Base-by-base conservation (phyloP, 2,888 invertebrate genomes). In the Gari tellinella region DNA sequence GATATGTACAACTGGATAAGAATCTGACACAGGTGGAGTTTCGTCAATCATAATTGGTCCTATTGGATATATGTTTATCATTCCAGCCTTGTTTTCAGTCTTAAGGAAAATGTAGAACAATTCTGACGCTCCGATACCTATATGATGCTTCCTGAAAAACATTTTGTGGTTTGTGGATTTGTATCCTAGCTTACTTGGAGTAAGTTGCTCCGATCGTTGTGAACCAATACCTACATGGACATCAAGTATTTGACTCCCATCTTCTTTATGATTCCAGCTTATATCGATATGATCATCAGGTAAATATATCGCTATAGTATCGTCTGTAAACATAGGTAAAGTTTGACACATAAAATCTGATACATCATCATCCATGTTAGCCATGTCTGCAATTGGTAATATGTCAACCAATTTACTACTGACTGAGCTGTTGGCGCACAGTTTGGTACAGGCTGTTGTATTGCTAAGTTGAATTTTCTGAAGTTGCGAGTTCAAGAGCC, bases 41-140 rank as follows among this genome's bases (percentile, higher is more conserved):
- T 76, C 67, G 41, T 76, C 76, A n/a, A 82, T 72, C 10, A 83
- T 23, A 2, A 83, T 46, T 10, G 85, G 83, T n/a, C 83, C 85
- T 41, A 83, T 19, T 1, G 69, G 26, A 10, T 45, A 45, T 3
- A 70, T 51, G 4, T 43, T 56, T 38, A 65, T 49, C 14, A 80
- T n/a, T 7, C 73, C 75, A 21, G 83, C 82, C 65, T 81, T 82
- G 66, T 83, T 85, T 7, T 49, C 14, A 10, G 68, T 62, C 46
- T 66, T 79, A 1, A 84, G 55, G 37, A 82, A 75, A 8, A 77
- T 48, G 49, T 73, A 83, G 25, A 85, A 75, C 12, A 48, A 14
- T n/a, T 69, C 37, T 8, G 67, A 66, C 1, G 65, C 52, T 2
- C 61, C 64, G 4, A 84, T 25, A 7, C 84, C 84, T 37, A 58